Evolutionary conservation across 2,888 invertebrate genomes (phyloP).

Genomic region (Orchesella flavescens): DNA sequence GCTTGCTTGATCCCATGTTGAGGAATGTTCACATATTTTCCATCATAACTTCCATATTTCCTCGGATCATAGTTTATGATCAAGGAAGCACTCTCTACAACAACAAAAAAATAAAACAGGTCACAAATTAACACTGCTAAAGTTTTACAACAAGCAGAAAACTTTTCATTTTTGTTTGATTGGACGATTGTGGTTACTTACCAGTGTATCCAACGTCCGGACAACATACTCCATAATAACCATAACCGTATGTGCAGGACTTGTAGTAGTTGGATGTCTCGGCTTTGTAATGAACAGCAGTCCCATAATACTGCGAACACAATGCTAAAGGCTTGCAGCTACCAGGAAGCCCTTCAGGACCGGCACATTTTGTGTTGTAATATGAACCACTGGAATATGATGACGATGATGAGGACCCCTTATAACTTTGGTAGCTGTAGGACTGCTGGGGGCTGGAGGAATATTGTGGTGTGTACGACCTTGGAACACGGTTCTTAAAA

Average conservation of each 20-base stretch:
- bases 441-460: not conserved
- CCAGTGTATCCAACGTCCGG: slow-evolving; percentile 67
- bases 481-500: slow-evolving; percentile 47
- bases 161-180: too few relatives aligned
- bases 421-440: slow-evolving; percentile 11
- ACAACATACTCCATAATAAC: slow-evolving; percentile 70
- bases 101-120: not conserved
- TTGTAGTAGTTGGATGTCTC: slow-evolving; percentile 66
- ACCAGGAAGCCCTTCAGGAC: slow-evolving; percentile 70
- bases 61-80: slow-evolving; percentile 65
- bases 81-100: slow-evolving; percentile 41
- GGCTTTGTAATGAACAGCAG: slow-evolving; percentile 66
- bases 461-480: slow-evolving; percentile 24
- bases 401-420: not conserved
- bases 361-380: slow-evolving; percentile 59
- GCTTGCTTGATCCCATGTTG: slow-evolving; percentile 64
- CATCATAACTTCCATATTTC: slow-evolving; percentile 65
- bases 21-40: slow-evolving; percentile 54
- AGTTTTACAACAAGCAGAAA: too few relatives aligned
- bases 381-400: slow-evolving; percentile 2
- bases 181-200: too few relatives aligned
- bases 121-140: not conserved
- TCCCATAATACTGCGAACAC: slow-evolving; percentile 70
- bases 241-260: slow-evolving; percentile 70
- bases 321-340: slow-evolving; percentile 68